Conservation (phyloP, 2,888 invertebrate genomes). For the Ametastegia equiseti region DNA sequence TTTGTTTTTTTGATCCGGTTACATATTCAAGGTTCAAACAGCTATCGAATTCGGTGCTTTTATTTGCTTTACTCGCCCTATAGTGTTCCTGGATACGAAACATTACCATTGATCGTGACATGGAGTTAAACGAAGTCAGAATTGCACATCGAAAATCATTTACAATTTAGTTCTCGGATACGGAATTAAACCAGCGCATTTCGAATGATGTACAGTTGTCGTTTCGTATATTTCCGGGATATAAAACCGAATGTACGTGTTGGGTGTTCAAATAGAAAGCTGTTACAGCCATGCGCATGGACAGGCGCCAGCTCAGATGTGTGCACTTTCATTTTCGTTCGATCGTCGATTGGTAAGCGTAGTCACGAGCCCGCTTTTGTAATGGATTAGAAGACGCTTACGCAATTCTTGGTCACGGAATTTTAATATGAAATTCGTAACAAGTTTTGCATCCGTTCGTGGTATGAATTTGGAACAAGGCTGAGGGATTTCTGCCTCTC, state of each 20-base stretch:
- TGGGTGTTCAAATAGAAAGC: slow-evolving; percentile 45
- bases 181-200: background rate
- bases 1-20: background rate
- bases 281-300: slow-evolving; percentile 3
- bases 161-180: background rate
- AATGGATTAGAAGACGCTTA: slow-evolving; percentile 29
- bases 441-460: slow-evolving; percentile 27
- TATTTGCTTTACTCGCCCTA: background rate
- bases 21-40: background rate
- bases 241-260: slow-evolving; percentile 1
- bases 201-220: background rate
- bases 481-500: background rate
- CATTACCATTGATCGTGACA: background rate
- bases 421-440: slow-evolving; percentile 21
- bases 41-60: background rate
- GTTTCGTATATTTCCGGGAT: slow-evolving; percentile 22
- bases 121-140: background rate
- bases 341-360: slow-evolving; percentile 38
- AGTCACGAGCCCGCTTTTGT: slow-evolving; percentile 37
- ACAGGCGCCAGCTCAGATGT: slow-evolving; percentile 42
- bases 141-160: background rate
- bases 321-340: slow-evolving; percentile 55
- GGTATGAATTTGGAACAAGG: slow-evolving; percentile 16
- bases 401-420: background rate
- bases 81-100: background rate